Base-by-base conservation (phyloP, 1,140 invertebrate species). In the Aplysia californica region DNA sequence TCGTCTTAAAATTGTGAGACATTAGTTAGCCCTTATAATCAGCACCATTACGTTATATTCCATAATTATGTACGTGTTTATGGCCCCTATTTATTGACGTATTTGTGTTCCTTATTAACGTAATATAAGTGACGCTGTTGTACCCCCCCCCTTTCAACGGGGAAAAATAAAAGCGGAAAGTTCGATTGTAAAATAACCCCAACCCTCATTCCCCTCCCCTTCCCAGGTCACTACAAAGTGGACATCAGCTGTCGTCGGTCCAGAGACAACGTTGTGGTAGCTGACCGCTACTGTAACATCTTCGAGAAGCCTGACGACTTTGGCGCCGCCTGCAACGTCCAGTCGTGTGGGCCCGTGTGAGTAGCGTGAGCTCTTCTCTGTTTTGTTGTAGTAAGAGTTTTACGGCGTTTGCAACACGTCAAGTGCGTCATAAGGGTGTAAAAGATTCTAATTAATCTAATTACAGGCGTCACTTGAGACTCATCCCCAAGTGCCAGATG, bases 321-420 rank as follows among this genome's bases (percentile, higher is more conserved):
- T 21, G 68, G 69, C 2, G 55, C 3, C 26, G 6, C 67, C 21
- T 80, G 79, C 39, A 77, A 75, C 65, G 59, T 55, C 33, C 75
- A 74, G 50, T 20, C 79, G 2, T 80, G 79, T 59, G 55, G 65
- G 6, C 61, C 78, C 21, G 41, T 31, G 78, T 79, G 31, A 67
- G 59, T 39, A n/a, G 2, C 15, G 23, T 58, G 26, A 26, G 65
- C 2, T 38, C 33, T 5, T 61, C 50, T n/a, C n/a, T 15, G n/a
- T 15, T 50, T 50, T 50, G 10, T 50, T n/a, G 10, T 50, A 50
- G n/a, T 10, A 50, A 50, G 44, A 10, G n/a, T 10, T 50, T 50
- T 50, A 10, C n/a, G n/a, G n/a, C 44, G n/a, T 15, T n/a, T 50
- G 10, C 44, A 50, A 15, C n/a, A 50, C 44, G 10, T 15, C n/a